Conservation (phyloP, 2,113 vertebrate species). For the Brachypodius melanocephalos region DNA sequence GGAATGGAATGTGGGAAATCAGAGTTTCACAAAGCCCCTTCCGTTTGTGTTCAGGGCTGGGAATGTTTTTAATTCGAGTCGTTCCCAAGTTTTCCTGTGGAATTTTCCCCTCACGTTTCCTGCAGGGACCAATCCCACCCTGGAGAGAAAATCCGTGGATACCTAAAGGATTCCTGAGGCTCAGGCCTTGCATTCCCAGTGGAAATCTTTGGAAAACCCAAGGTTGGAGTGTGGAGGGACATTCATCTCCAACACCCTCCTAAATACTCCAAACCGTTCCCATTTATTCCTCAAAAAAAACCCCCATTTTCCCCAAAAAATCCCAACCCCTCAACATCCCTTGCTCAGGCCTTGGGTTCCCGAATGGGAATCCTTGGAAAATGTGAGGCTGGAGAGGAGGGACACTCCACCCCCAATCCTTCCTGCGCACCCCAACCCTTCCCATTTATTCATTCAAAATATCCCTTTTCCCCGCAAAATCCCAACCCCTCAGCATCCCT, state of each 20-base stretch:
- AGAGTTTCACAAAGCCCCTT: no score
- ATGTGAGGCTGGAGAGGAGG: no score
- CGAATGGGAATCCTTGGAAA: no score
- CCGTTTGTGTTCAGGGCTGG: neutral
- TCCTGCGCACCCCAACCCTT: no score
- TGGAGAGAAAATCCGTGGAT: neutral
- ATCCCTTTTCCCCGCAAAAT: neutral
- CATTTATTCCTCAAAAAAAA: neutral
- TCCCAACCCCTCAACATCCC: no score
- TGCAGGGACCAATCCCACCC: neutral
- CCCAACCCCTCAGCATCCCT: rapidly evolving
- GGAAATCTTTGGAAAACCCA: neutral
- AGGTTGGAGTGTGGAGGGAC: neutral
- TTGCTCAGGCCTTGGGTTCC: no score
- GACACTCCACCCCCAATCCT: no score
- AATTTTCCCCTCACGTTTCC: rapidly evolving
- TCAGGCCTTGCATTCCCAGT: neutral
- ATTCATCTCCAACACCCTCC: neutral
- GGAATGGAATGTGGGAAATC: neutral
- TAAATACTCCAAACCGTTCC: neutral
- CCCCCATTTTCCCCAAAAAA: no score
- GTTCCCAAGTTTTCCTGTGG: neutral
- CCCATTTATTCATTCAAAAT: neutral
- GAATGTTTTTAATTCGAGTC: rapidly evolving
- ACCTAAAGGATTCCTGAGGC: neutral